Percentiles rank a stretch among this genome's conserved stretches.
These are phyloP conservation scores for Drosophila mauritiana DNA, from an alignment of 1,140 invertebrate species.

Conservation along the genomic window DNA sequence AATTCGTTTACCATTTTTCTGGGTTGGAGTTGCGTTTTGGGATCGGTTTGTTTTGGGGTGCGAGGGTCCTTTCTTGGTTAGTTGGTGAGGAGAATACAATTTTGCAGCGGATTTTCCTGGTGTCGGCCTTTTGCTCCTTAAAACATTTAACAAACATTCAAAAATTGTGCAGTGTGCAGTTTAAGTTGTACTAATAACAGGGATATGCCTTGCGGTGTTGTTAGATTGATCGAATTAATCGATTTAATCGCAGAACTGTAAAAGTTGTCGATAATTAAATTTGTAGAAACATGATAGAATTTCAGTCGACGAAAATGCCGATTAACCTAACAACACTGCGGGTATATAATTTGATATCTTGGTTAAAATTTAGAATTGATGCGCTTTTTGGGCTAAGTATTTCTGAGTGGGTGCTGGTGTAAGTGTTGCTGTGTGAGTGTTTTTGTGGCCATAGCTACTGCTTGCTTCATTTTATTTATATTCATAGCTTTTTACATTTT, in stretches of 20 bases:
- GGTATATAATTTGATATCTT: conserved; percentile 46
- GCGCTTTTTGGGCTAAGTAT: conserved; percentile 52
- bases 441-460: conserved; percentile 37
- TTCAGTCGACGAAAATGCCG: neutral
- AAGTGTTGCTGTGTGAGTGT: conserved; percentile 19
- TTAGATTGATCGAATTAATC: conserved; percentile 1
- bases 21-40: conserved; percentile 3
- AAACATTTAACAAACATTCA: conserved; percentile 81
- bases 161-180: conserved; percentile 81
- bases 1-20: conserved; percentile 82
- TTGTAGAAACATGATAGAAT: neutral
- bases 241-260: neutral
- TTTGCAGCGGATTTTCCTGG: conserved; percentile 66
- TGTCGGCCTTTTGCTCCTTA: conserved; percentile 48
- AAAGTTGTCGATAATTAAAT: neutral
- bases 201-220: conserved; percentile 34
- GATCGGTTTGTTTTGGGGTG: conserved; percentile 3
- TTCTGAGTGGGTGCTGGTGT: conserved; percentile 50
- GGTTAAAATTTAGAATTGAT: conserved; percentile 36
- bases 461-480: conserved; percentile 45
- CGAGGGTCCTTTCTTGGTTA: conserved; percentile 22
- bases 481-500: conserved; percentile 55
- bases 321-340: conserved; percentile 9
- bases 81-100: conserved; percentile 66
- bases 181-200: conserved; percentile 82